These are phyloP conservation scores for Heliornis fulica DNA, from an alignment of 2,113 vertebrate genomes.

Conservation along the genomic window DNA sequence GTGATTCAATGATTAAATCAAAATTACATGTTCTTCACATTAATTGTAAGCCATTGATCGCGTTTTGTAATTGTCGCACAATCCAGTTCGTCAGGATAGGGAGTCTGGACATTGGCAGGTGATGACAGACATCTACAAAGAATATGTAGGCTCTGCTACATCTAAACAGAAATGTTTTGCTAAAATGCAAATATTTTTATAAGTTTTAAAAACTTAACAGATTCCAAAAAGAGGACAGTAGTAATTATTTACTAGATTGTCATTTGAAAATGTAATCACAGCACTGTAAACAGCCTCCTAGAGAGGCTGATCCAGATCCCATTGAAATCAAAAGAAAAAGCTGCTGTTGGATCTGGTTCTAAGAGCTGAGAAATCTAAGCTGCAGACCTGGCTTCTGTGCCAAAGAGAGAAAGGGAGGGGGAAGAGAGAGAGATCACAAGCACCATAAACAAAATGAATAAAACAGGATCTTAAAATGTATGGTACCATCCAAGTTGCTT, in stretches of 20 bases:
- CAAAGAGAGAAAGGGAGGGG: background rate
- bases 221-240: conserved; percentile 18
- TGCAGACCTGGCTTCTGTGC: conserved; percentile 54
- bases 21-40: background rate
- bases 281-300: conserved; percentile 36
- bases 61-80: background rate
- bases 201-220: conserved; percentile 18
- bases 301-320: conserved; percentile 18
- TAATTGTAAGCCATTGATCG: background rate
- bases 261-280: conserved; percentile 45
- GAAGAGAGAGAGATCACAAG: conserved; percentile 14
- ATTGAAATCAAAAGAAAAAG: conserved; percentile 44
- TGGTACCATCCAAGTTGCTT: conserved; percentile 52
- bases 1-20: background rate
- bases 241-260: conserved; percentile 33
- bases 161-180: background rate
- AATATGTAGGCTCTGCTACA: background rate
- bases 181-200: conserved; percentile 6
- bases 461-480: conserved; percentile 45
- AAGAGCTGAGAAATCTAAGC: conserved; percentile 61
- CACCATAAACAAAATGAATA: conserved; percentile 61
- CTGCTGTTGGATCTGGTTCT: conserved; percentile 55
- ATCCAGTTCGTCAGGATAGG: background rate
- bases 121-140: background rate
- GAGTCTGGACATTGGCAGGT: background rate